Percentiles rank a stretch among this genome's conserved stretches.
These are phyloP conservation scores for Carassius gibelio DNA, from an alignment of 2,113 vertebrate species.

Conservation along the genomic window DNA sequence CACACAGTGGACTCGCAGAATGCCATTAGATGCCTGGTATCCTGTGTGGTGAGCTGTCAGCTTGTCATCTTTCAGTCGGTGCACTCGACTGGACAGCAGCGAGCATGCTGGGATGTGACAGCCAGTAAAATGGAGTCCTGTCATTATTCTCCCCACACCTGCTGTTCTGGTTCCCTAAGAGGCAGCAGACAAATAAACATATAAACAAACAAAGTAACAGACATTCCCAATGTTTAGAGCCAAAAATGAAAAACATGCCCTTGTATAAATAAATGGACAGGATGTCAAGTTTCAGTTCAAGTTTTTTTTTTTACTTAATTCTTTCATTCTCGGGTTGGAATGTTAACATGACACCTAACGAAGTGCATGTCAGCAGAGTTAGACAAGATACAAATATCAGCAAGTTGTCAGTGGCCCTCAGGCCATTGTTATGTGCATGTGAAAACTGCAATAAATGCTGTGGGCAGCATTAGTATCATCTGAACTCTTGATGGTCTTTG, in stretches of 20 bases:
- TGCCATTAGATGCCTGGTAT: constrained; percentile 51
- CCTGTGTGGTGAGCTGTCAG: constrained; percentile 58
- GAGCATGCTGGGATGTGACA: constrained; percentile 60
- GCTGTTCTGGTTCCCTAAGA: constrained; percentile 58
- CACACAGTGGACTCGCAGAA: constrained; percentile 42
- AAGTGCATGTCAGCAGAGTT: constrained; percentile 1
- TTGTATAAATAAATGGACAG: not conserved
- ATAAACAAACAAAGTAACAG: constrained; percentile 39
- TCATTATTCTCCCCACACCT: constrained; percentile 59
- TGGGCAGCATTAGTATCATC: constrained; percentile 30
- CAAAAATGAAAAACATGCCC: not conserved
- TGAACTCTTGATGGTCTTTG: constrained; percentile 22
- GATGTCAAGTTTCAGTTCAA: not conserved
- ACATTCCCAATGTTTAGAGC: constrained; percentile 14
- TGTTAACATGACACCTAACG: not conserved
- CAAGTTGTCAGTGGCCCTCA: constrained; percentile 13
- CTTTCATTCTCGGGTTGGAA: not conserved
- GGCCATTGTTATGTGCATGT: constrained; percentile 31
- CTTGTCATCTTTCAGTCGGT: constrained; percentile 59
- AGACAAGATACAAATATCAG: not conserved
- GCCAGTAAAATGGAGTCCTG: constrained; percentile 58
- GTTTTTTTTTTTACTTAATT: not conserved
- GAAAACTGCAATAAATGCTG: not conserved
- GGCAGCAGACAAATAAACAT: constrained; percentile 50
- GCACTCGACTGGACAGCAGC: constrained; percentile 59